A percentile compares a stretch with the other conserved stretches of the same genome.
Conservation (phyloP, 1,140 invertebrate species). For the Papilio aristodemus region DNA sequence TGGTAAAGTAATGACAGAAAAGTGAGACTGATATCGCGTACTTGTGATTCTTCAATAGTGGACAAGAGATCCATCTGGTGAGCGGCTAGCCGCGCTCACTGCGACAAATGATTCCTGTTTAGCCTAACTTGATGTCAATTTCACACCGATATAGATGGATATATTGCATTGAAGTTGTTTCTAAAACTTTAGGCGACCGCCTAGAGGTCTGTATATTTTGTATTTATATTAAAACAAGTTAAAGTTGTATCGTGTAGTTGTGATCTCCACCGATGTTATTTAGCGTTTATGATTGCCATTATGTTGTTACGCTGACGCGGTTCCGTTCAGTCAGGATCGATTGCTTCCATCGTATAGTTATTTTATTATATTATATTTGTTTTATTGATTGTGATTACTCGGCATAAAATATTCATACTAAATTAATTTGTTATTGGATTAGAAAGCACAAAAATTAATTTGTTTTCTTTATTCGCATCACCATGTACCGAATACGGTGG, state of each 20-base stretch:
- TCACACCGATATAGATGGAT: slow-evolving; percentile 73
- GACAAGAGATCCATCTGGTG: slow-evolving; percentile 43
- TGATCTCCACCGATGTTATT: slow-evolving; percentile 80
- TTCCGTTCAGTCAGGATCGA: slow-evolving; percentile 65
- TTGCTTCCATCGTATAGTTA: slow-evolving; percentile 76
- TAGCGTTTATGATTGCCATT: slow-evolving; percentile 79
- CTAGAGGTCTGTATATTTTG: slow-evolving; percentile 75
- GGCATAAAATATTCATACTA: slow-evolving; percentile 52
- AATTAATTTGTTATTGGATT: slow-evolving; percentile 65
- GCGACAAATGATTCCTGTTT: slow-evolving; percentile 64
- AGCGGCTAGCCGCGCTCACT: slow-evolving; percentile 51
- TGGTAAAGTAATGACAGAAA: slow-evolving; percentile 75
- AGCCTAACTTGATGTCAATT: slow-evolving; percentile 66
- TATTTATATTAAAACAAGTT: slow-evolving; percentile 72
- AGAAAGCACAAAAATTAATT: slow-evolving; percentile 57
- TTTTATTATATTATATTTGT: slow-evolving; percentile 64
- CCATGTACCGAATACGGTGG: slow-evolving; percentile 70
- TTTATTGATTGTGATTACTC: slow-evolving; percentile 62
- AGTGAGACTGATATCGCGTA: slow-evolving; percentile 78
- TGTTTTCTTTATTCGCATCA: slow-evolving; percentile 57
- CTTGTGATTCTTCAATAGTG: slow-evolving; percentile 60
- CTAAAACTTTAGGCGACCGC: slow-evolving; percentile 66
- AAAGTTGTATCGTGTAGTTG: slow-evolving; percentile 77
- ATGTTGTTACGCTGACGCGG: slow-evolving; percentile 69
- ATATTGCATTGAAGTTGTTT: slow-evolving; percentile 77